Evolutionary conservation across 2,113 vertebrate genomes (phyloP).

Genomic region (Rhagologus leucostigma): DNA sequence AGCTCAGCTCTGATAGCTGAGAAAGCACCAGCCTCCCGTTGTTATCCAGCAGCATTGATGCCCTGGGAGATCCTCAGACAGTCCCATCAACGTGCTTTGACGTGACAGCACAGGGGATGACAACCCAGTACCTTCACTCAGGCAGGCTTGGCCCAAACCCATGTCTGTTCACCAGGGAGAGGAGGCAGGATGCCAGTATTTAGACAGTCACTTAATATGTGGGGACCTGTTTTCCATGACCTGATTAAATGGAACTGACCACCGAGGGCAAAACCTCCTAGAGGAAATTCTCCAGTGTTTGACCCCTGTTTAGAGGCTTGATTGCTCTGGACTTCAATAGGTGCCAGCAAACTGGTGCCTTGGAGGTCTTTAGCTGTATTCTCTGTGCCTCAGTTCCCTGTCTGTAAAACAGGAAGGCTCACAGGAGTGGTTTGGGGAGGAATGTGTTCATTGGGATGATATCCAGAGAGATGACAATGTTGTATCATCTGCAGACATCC

Average conservation of each 20-base stretch:
- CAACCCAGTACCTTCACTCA: not conserved
- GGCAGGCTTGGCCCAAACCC: not conserved
- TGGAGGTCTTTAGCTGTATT: not conserved
- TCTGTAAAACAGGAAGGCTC: not conserved
- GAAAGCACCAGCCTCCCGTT: not conserved
- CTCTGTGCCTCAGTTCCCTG: not conserved
- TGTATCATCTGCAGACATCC: not conserved
- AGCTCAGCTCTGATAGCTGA: not conserved
- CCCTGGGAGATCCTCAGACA: not conserved
- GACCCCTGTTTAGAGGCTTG: not conserved
- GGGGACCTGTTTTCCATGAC: not conserved
- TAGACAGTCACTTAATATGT: not conserved
- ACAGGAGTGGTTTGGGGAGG: not conserved
- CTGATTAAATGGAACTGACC: not conserved
- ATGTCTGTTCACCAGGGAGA: accelerated
- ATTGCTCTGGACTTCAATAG: not conserved
- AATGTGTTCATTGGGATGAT: not conserved
- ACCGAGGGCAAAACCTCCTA: not conserved
- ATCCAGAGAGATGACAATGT: not conserved
- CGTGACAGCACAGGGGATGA: accelerated
- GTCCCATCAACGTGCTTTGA: not conserved
- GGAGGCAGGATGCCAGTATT: not conserved
- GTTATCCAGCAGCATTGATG: not conserved
- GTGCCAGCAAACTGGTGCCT: not conserved
- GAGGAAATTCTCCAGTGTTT: not conserved